Evolutionary conservation across 1,140 invertebrate species (phyloP).

Genomic region (Apis mellifera): Amel_HAv3.1 CM009934.2:12513001-12513500

Average conservation of each 20-base stretch:
- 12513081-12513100: conserved; percentile 47
- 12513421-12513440: conserved; percentile 66
- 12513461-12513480: conserved; percentile 72
- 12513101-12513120: conserved; percentile 35
- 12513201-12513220: conserved; percentile 37
- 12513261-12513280: conserved; percentile 37
- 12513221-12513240: conserved; percentile 53
- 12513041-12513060: conserved; percentile 71
- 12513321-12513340: background rate
- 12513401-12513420: conserved; percentile 71
- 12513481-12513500: conserved; percentile 71
- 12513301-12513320: background rate
- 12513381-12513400: conserved; percentile 23
- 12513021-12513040: conserved; percentile 61
- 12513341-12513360: conserved; percentile 15
- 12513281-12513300: background rate
- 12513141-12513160: too few species aligned
- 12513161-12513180: background rate
- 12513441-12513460: conserved; percentile 58
- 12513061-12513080: conserved; percentile 72
- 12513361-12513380: too few species aligned
- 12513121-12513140: conserved; percentile 12
- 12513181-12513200: background rate
- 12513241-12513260: background rate
- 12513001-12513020: conserved; percentile 20